Evolutionary conservation across 2,888 invertebrate species (phyloP), one percentile per base, ranked within the genome.

Genomic region (Watsonalla cultraria): DNA sequence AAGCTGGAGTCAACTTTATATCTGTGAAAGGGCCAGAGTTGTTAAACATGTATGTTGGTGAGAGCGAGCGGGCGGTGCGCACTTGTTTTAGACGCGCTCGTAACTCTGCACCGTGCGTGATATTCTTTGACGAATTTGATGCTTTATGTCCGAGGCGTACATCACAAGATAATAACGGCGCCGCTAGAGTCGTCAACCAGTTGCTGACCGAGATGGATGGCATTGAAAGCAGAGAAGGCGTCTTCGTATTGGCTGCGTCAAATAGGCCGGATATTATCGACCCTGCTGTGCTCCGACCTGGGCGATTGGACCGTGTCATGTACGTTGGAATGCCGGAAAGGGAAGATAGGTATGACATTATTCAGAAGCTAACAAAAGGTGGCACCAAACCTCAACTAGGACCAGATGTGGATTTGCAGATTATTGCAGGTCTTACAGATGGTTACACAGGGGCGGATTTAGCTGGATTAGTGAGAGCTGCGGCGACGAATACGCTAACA

Each of bases 161-260:
- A 6, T 95, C 96, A 46, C 93, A 94, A 57, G 94, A 90, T 51
- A 75, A 93, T 86, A 94, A 94, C 68, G 94, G 95, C 4, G 93
- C 95, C 0, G 94, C 95, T 0, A 93, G 99, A 37, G 97, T 99
- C 11, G 99, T 99, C 0, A 99, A 99, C 82, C 99, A 99, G 84
- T 91, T 99, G 82, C 88, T 99, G 51, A 99, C 99, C 0, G 99
- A 99, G 92, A 98, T 99, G 99, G 99, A 99, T 78, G 99, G 99
- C 5, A 93, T 99, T 46, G 97, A 98, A 78, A 94, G 94, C 35
- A 93, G 99, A 50, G 94, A 96, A 76, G 97, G 97, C 1, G 99
- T 99, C 5, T 99, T 97, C 80, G 92, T 99, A 15, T 93, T 99
- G 88, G 99, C 98, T 0, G 99, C 99, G 0, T 98, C 97, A 34